Conservation (phyloP, 1,140 invertebrate genomes). For the Fopius arisanus region DNA sequence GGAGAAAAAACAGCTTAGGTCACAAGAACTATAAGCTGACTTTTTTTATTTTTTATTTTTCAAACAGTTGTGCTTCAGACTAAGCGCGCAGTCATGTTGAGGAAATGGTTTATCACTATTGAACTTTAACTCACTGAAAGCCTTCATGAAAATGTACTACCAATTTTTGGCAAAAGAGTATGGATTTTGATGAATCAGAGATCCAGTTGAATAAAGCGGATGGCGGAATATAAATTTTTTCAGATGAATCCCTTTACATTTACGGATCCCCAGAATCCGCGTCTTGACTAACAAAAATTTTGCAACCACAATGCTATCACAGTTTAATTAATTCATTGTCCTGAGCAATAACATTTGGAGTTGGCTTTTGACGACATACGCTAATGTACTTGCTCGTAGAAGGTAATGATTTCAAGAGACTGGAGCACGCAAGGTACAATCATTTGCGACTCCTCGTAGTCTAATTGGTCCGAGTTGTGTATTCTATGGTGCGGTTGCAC, state of each 20-base stretch:
- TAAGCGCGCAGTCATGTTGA: constrained; percentile 54
- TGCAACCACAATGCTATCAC: no score
- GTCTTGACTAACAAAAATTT: no score
- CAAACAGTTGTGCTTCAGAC: constrained; percentile 26
- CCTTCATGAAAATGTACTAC: no score
- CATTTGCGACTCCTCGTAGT: neutral
- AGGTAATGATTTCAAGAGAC: neutral
- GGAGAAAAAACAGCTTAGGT: neutral
- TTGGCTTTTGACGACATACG: neutral
- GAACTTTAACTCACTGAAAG: neutral
- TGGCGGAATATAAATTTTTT: no score
- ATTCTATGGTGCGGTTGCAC: neutral
- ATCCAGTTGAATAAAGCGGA: no score
- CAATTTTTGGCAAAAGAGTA: no score
- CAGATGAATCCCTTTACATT: no score
- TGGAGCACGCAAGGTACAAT: neutral
- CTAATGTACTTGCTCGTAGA: neutral
- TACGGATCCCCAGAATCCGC: no score
- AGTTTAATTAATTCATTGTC: neutral
- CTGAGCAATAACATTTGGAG: neutral
- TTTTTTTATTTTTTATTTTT: constrained; percentile 15
- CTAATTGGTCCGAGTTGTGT: neutral
- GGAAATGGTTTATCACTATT: neutral
- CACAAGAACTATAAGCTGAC: constrained; percentile 19
- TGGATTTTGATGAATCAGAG: no score